Evolutionary conservation across 30 jellyfish, hydroid and myxozoan species (phyloP).

Genomic region (Cassiopea xamachana): DNA sequence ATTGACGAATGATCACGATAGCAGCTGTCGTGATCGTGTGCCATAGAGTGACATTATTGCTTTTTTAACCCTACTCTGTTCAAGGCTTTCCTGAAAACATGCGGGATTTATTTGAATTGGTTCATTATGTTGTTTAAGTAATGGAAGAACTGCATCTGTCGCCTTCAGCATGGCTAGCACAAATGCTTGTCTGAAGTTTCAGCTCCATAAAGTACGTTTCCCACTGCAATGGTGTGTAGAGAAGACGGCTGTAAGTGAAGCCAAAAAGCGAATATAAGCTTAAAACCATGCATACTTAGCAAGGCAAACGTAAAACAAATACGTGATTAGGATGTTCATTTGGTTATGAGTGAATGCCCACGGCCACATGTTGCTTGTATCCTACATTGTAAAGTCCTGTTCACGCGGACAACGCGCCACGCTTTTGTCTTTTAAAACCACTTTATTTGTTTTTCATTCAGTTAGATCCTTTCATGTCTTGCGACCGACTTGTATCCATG

Average conservation of each 20-base stretch:
- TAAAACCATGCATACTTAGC: background rate
- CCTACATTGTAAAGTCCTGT: background rate
- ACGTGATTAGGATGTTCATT: background rate
- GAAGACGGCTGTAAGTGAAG: background rate
- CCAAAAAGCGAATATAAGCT: background rate
- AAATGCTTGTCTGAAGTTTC: no score
- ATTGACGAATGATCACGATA: no score
- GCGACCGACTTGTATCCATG: background rate
- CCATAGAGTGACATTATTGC: background rate
- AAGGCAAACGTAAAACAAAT: slow-evolving; percentile 1
- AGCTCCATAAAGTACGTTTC: no score
- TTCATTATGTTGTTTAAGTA: background rate
- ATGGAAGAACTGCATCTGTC: background rate
- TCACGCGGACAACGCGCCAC: background rate
- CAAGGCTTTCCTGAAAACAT: background rate
- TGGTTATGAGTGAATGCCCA: slow-evolving; percentile 5
- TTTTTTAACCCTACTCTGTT: background rate
- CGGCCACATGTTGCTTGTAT: slow-evolving; percentile 11
- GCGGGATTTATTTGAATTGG: background rate
- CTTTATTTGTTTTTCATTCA: slow-evolving; percentile 11
- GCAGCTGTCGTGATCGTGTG: background rate
- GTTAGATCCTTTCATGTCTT: slow-evolving; percentile 4
- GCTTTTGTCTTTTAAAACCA: slow-evolving; percentile 10
- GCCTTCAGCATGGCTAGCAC: background rate
- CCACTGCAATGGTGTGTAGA: background rate